Base-by-base conservation (phyloP, 2,888 invertebrate genomes). In the Eupithecia inturbata region DNA sequence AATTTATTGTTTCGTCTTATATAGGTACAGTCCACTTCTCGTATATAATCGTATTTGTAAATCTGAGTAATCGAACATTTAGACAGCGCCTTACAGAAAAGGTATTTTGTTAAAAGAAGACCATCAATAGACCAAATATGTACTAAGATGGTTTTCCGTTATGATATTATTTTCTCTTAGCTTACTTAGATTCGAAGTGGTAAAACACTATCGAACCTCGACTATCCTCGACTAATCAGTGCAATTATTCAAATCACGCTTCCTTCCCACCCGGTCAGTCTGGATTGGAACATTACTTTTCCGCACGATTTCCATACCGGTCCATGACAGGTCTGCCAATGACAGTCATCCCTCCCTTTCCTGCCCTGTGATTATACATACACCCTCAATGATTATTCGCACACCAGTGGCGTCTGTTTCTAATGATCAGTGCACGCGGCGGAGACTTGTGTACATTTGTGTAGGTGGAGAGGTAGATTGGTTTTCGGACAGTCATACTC, bases 401-500 rank as follows among this genome's bases (percentile, higher is more conserved):
- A 84, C 83, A 79, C 82, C 79, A 75, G 75, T 78, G 75, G 74
- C 80, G 89, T 90, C 91, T 91, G 91, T 86, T 88, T 87, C 85
- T 91, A 91, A 91, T 89, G 91, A 87, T 83, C 77, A 76, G 76
- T 85, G 81, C 89, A 87, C 88, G 89, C 84, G 89, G 74, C 84
- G 57, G 63, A 63, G 67, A 49, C 57, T 45, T 41, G 22, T 73
- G 41, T 41, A 16, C 6, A 16, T 62, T 6, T 31, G 19, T 6
- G 19, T 62, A 31, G 62, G 19, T 19, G 9, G 31, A 28, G 53
- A 26, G 22, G 10, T 26, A 12, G 57, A 26, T 57, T 1, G 45
- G 7, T 45, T 45, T 45, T 19, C 41, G 45, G 7, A 19, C 0
- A 2, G 45, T 45, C 45, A 7, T 45, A 45, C 45, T 45, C 41